Percentiles rank a stretch among this genome's conserved stretches.
Evolutionary conservation across 2,797 vertebrate species (phyloP).

Genomic region (Catharus ustulatus): DNA sequence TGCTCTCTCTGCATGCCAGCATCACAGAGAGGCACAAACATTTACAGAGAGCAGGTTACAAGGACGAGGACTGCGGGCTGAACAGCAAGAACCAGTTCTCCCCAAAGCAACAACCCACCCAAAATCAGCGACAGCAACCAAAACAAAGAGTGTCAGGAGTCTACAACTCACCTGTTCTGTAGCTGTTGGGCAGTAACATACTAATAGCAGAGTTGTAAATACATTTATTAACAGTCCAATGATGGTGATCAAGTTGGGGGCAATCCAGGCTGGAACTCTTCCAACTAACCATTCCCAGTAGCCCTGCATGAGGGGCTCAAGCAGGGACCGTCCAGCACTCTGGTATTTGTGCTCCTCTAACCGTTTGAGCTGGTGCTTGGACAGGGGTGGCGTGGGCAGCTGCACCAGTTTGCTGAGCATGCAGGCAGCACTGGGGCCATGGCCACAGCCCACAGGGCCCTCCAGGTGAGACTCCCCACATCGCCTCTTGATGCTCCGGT

Average conservation of each 20-base stretch:
- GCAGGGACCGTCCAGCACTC: conserved; percentile 90
- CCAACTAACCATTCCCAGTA: conserved; percentile 97
- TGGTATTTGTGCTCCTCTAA: conserved; percentile 97
- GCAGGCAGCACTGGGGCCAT: conserved; percentile 68
- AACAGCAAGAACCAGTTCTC: background rate
- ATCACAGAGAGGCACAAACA: background rate
- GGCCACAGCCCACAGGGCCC: conserved; percentile 72
- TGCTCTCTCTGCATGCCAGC: background rate
- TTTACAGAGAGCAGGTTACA: background rate
- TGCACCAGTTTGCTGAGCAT: conserved; percentile 87
- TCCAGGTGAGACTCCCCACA: conserved; percentile 81
- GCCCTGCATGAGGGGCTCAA: conserved; percentile 96
- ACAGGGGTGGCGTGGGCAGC: conserved; percentile 89
- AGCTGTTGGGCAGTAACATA: conserved; percentile 95
- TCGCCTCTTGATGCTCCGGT: conserved; percentile 82
- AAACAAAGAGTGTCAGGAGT: background rate
- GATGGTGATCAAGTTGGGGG: conserved; percentile 96
- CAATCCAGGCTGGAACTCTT: conserved; percentile 92
- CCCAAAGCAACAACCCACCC: background rate
- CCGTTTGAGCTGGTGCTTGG: conserved; percentile 93
- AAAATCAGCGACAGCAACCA: background rate
- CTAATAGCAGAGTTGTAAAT: conserved; percentile 92
- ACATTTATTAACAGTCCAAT: conserved; percentile 93
- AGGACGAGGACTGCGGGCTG: fast-evolving
- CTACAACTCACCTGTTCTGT: conserved; percentile 88